Conservation (phyloP, 2,113 vertebrate species). For the Salvelinus alpinus region DNA sequence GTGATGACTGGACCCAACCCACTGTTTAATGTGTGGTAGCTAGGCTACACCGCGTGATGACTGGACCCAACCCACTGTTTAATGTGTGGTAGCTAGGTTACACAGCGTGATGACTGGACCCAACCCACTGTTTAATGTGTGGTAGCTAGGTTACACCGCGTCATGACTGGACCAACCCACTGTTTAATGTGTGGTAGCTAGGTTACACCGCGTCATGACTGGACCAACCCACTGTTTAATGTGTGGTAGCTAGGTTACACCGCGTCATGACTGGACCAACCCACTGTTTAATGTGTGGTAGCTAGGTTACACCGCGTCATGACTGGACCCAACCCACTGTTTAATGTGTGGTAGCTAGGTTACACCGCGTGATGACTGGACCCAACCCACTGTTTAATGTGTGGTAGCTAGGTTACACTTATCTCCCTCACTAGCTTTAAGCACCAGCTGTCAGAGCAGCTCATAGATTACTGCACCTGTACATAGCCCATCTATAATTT, state of each 20-base stretch:
- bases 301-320: too few species aligned
- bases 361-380: conserved; percentile 40
- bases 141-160: neutral
- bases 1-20: conserved; percentile 41
- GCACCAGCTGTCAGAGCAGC: too few species aligned
- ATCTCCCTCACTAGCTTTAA: too few species aligned
- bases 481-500: too few species aligned
- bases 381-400: neutral
- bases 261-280: too few species aligned
- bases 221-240: too few species aligned
- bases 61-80: conserved; percentile 31
- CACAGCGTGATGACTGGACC: conserved; percentile 38
- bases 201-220: too few species aligned
- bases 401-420: neutral
- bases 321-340: too few species aligned
- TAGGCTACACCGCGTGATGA: conserved; percentile 3
- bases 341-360: neutral
- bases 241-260: too few species aligned
- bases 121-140: neutral
- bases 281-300: too few species aligned
- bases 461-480: too few species aligned
- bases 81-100: neutral
- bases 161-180: conserved; percentile 40
- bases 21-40: neutral
- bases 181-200: too few species aligned